Base-by-base conservation (phyloP, 2,797 vertebrate species). In the Lycodopsis pacificus region DNA sequence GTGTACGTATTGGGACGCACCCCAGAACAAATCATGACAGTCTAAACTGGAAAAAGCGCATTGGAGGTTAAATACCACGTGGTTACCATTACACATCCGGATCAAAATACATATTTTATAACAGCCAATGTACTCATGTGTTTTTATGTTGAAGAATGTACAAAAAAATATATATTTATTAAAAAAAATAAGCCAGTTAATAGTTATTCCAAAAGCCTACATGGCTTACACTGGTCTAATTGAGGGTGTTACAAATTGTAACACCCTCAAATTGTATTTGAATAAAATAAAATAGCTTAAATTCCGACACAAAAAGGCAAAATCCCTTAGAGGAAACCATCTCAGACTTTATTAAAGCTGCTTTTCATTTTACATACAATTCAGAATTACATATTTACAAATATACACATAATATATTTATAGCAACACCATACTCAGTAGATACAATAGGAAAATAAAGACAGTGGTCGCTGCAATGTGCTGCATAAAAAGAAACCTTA, bases 321-420 rank as follows among this genome's bases (percentile, higher is more conserved):
- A 61, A 46, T 76, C 61, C 4, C 1, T n/a, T 86, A 84, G 65
- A 91, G 86, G 86, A 92, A 91, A 90, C 80, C 71, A 88, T 91
- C 71, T 87, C 91, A 87, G 84, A 93, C 88, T 97, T 97, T 97
- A 97, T 97, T 97, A 94, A 95, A 94, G 91, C 93, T 88, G 93
- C 82, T 93, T 91, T 91, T 92, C 73, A 89, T 93, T 92, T 92
- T 93, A 95, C 93, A 95, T 95, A 96, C 93, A 97, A 92, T 88
- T 95, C 92, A 95, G 94, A 96, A 92, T 94, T 95, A 95, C 90
- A 95, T 94, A 96, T 96, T 93, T 96, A 96, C 94, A 96, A 91
- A 93, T 95, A 86, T 96, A 94, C 92, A 96, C 82, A 74, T 89
- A 92, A 89, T 86, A 91, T 89, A 81, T 92, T 83, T 66, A 90